Conservation (phyloP, 2,888 invertebrate species). For the Acheta domesticus region DNA sequence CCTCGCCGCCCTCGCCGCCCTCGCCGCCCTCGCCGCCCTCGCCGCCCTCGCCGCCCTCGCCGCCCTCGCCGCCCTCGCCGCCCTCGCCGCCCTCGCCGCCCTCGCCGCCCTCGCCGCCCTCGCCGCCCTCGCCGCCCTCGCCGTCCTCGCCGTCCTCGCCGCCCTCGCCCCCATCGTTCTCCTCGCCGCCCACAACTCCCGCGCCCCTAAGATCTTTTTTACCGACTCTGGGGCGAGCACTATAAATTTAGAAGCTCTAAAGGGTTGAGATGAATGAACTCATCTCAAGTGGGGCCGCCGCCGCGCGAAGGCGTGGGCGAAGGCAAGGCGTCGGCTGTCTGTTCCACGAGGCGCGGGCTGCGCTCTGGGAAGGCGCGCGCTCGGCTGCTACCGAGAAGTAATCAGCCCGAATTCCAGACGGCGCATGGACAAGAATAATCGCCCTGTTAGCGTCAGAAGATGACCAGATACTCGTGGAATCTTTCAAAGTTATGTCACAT, state of each 20-base stretch:
- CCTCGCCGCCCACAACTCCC: neutral
- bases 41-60: neutral
- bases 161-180: neutral
- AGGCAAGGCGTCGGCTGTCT: neutral
- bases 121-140: neutral
- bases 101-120: neutral
- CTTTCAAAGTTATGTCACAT: too few species aligned
- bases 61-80: neutral
- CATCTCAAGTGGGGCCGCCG: neutral
- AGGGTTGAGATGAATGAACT: conserved; percentile 1
- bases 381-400: too few species aligned
- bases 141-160: neutral
- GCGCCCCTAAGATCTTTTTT: neutral
- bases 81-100: neutral
- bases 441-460: too few species aligned
- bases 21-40: neutral
- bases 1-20: neutral
- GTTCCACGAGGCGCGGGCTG: neutral
- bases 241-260: conserved; percentile 18
- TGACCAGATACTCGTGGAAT: too few species aligned
- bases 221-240: neutral
- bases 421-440: too few species aligned
- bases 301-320: neutral
- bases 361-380: neutral
- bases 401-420: too few species aligned